Base-by-base conservation (phyloP, 1,140 invertebrate species). In the Gryllus bimaculatus region DNA sequence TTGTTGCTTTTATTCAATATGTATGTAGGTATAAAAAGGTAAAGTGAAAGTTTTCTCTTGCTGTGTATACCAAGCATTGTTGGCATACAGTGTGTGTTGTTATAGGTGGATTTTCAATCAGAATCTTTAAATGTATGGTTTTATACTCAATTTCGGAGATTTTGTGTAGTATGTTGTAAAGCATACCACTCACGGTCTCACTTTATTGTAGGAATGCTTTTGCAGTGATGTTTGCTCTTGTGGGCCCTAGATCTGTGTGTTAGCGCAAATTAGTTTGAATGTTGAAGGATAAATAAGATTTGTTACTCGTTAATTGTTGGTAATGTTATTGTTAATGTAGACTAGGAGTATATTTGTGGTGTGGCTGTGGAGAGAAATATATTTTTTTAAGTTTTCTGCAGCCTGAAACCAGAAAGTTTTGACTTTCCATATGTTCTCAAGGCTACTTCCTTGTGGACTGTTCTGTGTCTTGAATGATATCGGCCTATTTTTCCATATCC, bases 311-410 rank as follows among this genome's bases (percentile, higher is more conserved):
- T 66, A 66, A 66, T 66, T 66, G 54, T 66, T 66, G 54, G 54
- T 66, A 66, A 66, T 66, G 54, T 66, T 66, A 66, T 66, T 66
- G 54, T 66, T 66, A 66, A 13, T 66, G 54, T 66, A 66, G 54
- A 66, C 54, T 66, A 66, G 54, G 18, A 66, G 54, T 66, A 66
- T 66, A 66, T 66, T 66, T 66, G 54, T 66, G 54, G 54, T 66
- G 54, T 66, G 54, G 54, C 54, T 66, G 54, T 66, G 54, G 54
- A 66, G 54, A 66, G 54, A 66, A 66, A 66, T 66, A 66, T 66
- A 66, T 66, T 66, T 66, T 66, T 66, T 66, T 66, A 66, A 66
- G 54, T 66, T 66, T 66, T 66, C 54, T 66, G 54, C 54, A 66
- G 54, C 54, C 54, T 66, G 54, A 66, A 66, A 66, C 54, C 54